A percentile compares a stretch with the other conserved stretches of the same genome.
Evolutionary conservation across 2,888 invertebrate species (phyloP).

Genomic region (Drosophila greeni): DNA sequence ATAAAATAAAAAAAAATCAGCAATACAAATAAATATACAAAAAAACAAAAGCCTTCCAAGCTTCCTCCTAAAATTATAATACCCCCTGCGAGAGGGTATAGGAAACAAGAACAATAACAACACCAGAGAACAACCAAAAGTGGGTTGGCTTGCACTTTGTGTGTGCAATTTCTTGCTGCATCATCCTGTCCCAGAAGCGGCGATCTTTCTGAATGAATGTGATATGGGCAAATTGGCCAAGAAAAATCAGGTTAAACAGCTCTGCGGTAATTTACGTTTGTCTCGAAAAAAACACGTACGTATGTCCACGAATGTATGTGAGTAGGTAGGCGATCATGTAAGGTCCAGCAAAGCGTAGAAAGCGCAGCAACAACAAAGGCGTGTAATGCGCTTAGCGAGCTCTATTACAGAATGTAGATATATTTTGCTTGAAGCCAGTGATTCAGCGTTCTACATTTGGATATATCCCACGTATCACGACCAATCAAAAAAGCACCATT

Average conservation of each 20-base stretch:
- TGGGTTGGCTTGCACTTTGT: conserved; percentile 49
- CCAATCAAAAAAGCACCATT: conserved; percentile 2
- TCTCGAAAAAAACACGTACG: conserved; percentile 18
- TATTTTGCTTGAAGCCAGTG: neutral
- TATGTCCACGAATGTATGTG: conserved; percentile 14
- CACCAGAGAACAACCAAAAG: conserved; percentile 35
- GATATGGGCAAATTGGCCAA: conserved; percentile 58
- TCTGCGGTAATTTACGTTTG: conserved; percentile 61
- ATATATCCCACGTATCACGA: neutral
- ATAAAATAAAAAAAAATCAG: no score
- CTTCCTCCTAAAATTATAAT: neutral
- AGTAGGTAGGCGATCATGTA: conserved; percentile 18
- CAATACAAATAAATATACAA: no score
- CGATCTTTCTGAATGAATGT: conserved; percentile 62
- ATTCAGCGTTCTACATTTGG: neutral
- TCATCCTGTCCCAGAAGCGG: conserved; percentile 45
- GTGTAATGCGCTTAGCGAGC: conserved; percentile 25
- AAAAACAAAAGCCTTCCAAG: no score
- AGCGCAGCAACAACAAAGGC: conserved; percentile 36
- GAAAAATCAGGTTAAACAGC: conserved; percentile 72
- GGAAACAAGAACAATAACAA: conserved; percentile 9
- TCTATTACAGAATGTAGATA: conserved; percentile 27
- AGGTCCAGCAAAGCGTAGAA: conserved; percentile 59
- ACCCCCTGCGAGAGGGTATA: neutral
- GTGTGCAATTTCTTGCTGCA: conserved; percentile 56